Percentiles rank a stretch among this genome's conserved stretches.
phyloP scores from a whole-genome alignment of 2,888 invertebrate species.

The Smittia sp. region DNA sequence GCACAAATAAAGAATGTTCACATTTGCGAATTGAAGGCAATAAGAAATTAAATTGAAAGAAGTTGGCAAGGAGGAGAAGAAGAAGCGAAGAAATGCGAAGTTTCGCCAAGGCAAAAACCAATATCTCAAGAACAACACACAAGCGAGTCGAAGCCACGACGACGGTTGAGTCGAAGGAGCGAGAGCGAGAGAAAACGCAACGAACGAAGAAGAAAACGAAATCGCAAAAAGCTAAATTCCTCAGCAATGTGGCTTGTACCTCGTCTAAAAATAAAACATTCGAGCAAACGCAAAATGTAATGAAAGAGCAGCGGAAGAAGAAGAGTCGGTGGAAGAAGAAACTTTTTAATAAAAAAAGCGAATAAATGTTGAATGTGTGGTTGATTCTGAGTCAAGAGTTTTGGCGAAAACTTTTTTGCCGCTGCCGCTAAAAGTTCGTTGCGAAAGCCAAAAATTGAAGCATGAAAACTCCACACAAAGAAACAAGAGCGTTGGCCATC shows the following conservation, averaged over 20 bases:
- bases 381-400: not conserved
- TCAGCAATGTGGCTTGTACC: slow-evolving; percentile 32
- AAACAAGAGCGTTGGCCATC: not conserved
- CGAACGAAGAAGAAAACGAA: slow-evolving; percentile 31
- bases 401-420: not conserved
- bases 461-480: slow-evolving; percentile 4
- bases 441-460: not conserved
- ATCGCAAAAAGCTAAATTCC: slow-evolving; percentile 32
- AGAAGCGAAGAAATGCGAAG: slow-evolving; percentile 18
- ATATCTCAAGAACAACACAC: slow-evolving; percentile 28
- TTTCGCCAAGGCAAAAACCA: slow-evolving; percentile 34
- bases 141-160: not conserved
- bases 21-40: slow-evolving; percentile 2
- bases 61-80: not conserved
- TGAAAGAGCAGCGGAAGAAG: slow-evolving; percentile 27
- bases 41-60: slow-evolving; percentile 26
- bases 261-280: slow-evolving; percentile 36
- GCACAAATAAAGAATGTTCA: slow-evolving; percentile 9
- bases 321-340: slow-evolving; percentile 11
- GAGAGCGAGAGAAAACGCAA: slow-evolving; percentile 29
- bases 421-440: not conserved
- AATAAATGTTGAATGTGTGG: slow-evolving; percentile 21
- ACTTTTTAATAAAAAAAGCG: not conserved
- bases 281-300: slow-evolving; percentile 31
- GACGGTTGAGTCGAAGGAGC: not conserved